These are phyloP conservation scores for Frieseomelitta varia DNA, from an alignment of 1,140 invertebrate genomes.

Conservation along the genomic window DNA sequence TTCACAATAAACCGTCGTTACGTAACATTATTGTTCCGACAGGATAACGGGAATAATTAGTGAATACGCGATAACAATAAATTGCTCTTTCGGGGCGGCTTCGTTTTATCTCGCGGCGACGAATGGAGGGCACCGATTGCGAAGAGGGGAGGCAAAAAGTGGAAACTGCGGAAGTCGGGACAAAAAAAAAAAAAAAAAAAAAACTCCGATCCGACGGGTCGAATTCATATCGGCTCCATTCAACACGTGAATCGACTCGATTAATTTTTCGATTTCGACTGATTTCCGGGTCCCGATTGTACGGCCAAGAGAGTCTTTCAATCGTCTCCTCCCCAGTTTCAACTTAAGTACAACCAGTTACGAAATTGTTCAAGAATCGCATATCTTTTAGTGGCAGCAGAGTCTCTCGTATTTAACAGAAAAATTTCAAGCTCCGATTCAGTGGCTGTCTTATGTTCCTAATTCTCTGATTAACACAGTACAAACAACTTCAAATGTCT, in stretches of 20 bases:
- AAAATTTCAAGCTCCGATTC: no score
- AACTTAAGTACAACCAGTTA: not conserved
- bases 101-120: not conserved
- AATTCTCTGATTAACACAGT: no score
- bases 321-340: not conserved
- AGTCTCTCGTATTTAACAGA: no score
- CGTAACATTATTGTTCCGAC: not conserved
- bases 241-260: conserved; percentile 44
- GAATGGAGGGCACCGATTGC: not conserved
- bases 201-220: not conserved
- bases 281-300: conserved; percentile 46
- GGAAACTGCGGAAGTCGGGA: not conserved
- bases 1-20: conserved; percentile 14
- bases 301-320: not conserved
- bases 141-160: not conserved
- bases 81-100: conserved; percentile 20
- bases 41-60: conserved; percentile 14
- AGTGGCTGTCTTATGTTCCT: no score
- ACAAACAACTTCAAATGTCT: no score
- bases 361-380: no score
- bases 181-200: no score
- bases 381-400: no score
- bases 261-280: conserved; percentile 57
- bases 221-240: conserved; percentile 40
- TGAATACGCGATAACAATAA: conserved; percentile 10